Base-by-base conservation (phyloP, 2,888 invertebrate genomes). In the Gortyna flavago region DNA sequence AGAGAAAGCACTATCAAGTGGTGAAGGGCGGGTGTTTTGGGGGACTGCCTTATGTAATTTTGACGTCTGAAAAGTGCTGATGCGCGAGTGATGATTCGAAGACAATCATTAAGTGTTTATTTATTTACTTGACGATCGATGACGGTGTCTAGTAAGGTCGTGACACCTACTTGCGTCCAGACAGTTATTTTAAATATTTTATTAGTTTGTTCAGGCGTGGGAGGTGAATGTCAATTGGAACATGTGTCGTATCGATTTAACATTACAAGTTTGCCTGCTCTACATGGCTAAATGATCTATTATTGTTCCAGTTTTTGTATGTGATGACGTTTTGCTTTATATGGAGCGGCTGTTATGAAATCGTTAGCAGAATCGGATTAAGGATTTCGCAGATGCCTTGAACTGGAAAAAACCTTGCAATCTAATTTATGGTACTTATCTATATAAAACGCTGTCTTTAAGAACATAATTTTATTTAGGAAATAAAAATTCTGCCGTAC, bases 101-200 rank as follows among this genome's bases (percentile, higher is more conserved):
- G 54, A 61, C 72, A 65, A 67, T 75, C 38, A 72, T 57, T 57
- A 62, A 64, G 29, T 77, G 57, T 86, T 84, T 84, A 84, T 69
- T 84, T 86, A 83, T 75, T 86, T 84, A 84, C 74, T 64, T 66
- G 59, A 59, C 75, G 84, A 84, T 84, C 84, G 83, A 84, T 79
- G 84, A 65, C 73, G 65, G 86, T 70, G 59, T 72, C 61, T 54
- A 54, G 69, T 84, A 61, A 84, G 86, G 84, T 71, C 84, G 86
- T 71, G 67, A 75, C 86, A 84, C 86, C 84, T 83, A 86, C 84
- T 79, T 72, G 18, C 78, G 75, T 86, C 79, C 75, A 75, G 70
- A 68, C 38, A 76, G 81, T 70, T 80, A 80, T 85, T 89, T 85
- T 88, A 85, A 88, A 88, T 88, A 89, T 88, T 88, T 89, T 74